Evolutionary conservation across 2,113 vertebrate genomes (phyloP), one percentile per base, ranked within the genome.

Genomic region (Dasyurus viverrinus): DNA sequence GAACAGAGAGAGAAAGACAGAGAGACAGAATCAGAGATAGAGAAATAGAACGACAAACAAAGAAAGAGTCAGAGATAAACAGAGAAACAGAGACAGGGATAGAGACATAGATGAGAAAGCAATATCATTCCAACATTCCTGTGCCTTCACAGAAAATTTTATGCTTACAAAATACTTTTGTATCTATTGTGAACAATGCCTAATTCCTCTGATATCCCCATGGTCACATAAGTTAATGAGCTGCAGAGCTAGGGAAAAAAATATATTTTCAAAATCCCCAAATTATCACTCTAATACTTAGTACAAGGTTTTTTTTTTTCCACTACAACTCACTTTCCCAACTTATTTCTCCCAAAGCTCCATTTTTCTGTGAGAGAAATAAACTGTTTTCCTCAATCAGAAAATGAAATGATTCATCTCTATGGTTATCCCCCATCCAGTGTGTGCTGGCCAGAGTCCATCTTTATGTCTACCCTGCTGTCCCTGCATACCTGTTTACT

Each of bases 11-110:
- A 6, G 30, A 47, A 47, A 25, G 19, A 2, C 25, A 14, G 1
- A 4, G 36, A 10, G 2, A 50, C 9, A 9, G 24, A 42, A 52
- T 10, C 9, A 48, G 26, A 36, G 2, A 53, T 5, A 25, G 26
- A 16, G 47, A 19, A 53, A 23, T 0, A 22, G n/a, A n/a, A 12
- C 8, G 7, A 46, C 2, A 52, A 1, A 90, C 12, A 90, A n/a
- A 11, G 14, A 60, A 8, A 84, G 42, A 23, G 2, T 12, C 2
- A 19, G 2, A 1, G 57, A 26, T n/a, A 5, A 26, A 3, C 25
- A 24, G 50, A 6, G 30, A 25, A 24, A 2, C 25, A 14, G 1
- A 4, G 36, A 10, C 0, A 42, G 3, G 2, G 76, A 8, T 0
- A 24, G 2, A 25, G n/a, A 3, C 54, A 2, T 11, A 90, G 16